Base-by-base conservation (phyloP, 2,113 vertebrate species). In the Sapajus apella region DNA sequence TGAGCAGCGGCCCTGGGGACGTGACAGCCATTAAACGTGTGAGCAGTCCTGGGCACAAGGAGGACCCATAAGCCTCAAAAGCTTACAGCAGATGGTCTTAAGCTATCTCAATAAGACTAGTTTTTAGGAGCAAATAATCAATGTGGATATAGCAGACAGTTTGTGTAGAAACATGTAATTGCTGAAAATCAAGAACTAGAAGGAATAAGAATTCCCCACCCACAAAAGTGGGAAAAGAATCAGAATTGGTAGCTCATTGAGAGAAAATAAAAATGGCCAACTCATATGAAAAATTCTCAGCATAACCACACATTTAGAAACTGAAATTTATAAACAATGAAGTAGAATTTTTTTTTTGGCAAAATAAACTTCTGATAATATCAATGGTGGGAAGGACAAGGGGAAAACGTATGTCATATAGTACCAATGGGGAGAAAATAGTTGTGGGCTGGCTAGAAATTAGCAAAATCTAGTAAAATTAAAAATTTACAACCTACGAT, bases 181-280 rank as follows among this genome's bases (percentile, higher is more conserved):
- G 45, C 13, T 83, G 0, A 23, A 43, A 79, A 30, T 92, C 35
- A 56, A 13, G 66, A 77, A 77, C 30, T 56, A 55, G 61, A 37
- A 52, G 52, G 40, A 14, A 2, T 43, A 86, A 2, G 5, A 47
- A 10, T 0, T 1, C 13, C 8, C 47, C 16, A 52, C 13, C 10
- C 47, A 11, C 37, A n/a, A 61, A n/a, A 18, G 4, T 47, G 0
- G 21, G 3, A 23, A 17, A 43, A 66, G 3, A 6, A 55, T 79
- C 2, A 11, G 25, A 61, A 8, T 8, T 85, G 1, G 20, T 21
- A 84, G 85, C 64, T 81, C 20, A 75, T 20, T 61, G 47, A 72
- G 8, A 43, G 50, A 25, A 81, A 81, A 21, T 40, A 18, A 64
- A 47, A 55, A 77, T 84, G 16, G 12, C 25, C 9, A 35, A 6